phyloP scores from a whole-genome alignment of 2,797 vertebrate genomes.

The Enteromius paludinosus region DNA sequence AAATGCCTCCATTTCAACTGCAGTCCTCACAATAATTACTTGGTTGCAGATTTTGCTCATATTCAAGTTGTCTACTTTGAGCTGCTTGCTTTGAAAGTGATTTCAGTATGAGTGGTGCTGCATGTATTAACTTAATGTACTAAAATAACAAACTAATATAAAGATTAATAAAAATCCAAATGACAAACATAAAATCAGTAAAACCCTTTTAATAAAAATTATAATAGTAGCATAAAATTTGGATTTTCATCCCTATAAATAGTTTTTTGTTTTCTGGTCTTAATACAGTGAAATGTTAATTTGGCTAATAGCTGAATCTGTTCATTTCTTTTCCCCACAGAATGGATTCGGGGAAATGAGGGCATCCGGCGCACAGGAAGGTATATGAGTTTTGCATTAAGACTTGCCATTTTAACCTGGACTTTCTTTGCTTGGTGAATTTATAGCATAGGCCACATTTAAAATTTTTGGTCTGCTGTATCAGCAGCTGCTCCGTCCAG shows the following conservation, averaged over 20 bases:
- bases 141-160: neutral
- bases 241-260: neutral
- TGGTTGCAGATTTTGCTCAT: neutral
- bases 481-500: slow-evolving; percentile 77
- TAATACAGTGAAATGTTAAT: neutral
- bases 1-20: neutral
- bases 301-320: neutral
- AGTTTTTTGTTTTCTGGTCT: neutral
- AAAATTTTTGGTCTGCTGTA: slow-evolving; percentile 61
- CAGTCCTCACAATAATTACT: neutral
- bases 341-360: slow-evolving; percentile 87
- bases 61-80: neutral
- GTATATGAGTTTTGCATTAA: slow-evolving; percentile 78
- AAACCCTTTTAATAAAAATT: neutral
- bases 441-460: neutral
- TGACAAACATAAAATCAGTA: neutral
- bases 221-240: too few relatives aligned
- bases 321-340: slow-evolving; percentile 71
- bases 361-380: slow-evolving; percentile 82
- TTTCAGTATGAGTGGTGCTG: neutral
- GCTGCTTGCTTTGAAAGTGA: neutral
- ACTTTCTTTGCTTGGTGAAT: neutral
- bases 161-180: neutral
- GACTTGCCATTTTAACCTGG: neutral
- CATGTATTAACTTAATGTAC: neutral